Conservation (phyloP, 2,888 invertebrate genomes). For the Aelia acuminata region DNA sequence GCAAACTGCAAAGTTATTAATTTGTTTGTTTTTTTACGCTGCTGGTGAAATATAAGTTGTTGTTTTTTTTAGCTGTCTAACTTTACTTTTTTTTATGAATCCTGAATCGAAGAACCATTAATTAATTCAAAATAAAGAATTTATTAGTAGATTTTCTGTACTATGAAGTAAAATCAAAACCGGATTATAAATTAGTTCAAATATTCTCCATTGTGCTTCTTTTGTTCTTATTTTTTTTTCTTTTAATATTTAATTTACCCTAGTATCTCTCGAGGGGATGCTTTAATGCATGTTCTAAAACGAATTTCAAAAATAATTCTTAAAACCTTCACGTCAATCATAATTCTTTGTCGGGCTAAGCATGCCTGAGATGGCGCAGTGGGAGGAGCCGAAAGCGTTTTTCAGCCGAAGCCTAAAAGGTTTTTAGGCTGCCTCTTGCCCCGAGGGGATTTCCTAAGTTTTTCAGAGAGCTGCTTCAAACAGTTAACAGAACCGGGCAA, state of each 20-base stretch:
- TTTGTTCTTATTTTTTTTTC: background rate
- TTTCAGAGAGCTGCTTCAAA: slow-evolving; percentile 29
- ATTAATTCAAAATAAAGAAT: too few relatives aligned
- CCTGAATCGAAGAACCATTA: too few relatives aligned
- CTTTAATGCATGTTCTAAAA: background rate
- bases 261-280: background rate
- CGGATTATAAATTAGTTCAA: too few relatives aligned
- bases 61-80: too few relatives aligned
- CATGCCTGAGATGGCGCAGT: slow-evolving; percentile 21
- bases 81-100: too few relatives aligned
- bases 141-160: too few relatives aligned
- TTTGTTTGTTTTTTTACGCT: too few relatives aligned
- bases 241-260: background rate
- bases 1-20: too few relatives aligned
- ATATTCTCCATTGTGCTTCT: too few relatives aligned
- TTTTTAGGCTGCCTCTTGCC: slow-evolving; percentile 27
- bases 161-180: too few relatives aligned
- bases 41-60: too few relatives aligned
- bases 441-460: slow-evolving; percentile 37
- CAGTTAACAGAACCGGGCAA: background rate
- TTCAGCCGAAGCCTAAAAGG: slow-evolving; percentile 33
- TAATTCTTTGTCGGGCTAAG: background rate
- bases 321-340: background rate
- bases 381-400: slow-evolving; percentile 27
- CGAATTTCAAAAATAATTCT: slow-evolving; percentile 31